Evolutionary conservation across 53 echinoderm and acorn worm species (phyloP).

Genomic region (Astropecten irregularis): DNA sequence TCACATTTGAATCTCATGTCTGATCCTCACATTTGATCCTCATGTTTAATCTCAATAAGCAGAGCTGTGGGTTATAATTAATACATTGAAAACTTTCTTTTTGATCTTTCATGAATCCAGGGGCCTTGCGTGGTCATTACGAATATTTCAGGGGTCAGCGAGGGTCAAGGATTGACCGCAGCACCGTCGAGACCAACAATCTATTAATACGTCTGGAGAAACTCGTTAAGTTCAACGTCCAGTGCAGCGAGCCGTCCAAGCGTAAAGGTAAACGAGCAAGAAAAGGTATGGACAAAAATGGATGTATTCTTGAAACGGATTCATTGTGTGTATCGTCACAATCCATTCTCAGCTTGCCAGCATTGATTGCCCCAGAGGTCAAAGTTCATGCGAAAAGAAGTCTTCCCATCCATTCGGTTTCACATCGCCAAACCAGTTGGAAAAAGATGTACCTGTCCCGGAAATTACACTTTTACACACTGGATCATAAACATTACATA

Average conservation of each 20-base stretch:
- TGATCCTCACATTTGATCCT: too few relatives aligned
- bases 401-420: neutral
- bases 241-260: constrained; percentile 71
- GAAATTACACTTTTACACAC: too few relatives aligned
- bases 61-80: too few relatives aligned
- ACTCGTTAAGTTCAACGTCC: constrained; percentile 62
- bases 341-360: neutral
- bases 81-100: too few relatives aligned
- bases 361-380: too few relatives aligned
- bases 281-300: constrained; percentile 41
- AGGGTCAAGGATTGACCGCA: constrained; percentile 74
- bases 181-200: constrained; percentile 92
- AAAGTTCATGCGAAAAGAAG: neutral
- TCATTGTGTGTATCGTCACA: neutral
- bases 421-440: neutral
- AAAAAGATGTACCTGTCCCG: too few relatives aligned
- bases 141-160: constrained; percentile 71
- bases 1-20: too few relatives aligned
- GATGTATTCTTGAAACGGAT: neutral
- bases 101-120: too few relatives aligned
- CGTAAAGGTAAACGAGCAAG: constrained; percentile 75
- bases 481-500: too few relatives aligned
- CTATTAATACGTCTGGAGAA: constrained; percentile 86
- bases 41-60: too few relatives aligned
- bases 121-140: constrained; percentile 70